phyloP scores from a whole-genome alignment of 2,888 invertebrate species.

The Monopis laevigella region DNA sequence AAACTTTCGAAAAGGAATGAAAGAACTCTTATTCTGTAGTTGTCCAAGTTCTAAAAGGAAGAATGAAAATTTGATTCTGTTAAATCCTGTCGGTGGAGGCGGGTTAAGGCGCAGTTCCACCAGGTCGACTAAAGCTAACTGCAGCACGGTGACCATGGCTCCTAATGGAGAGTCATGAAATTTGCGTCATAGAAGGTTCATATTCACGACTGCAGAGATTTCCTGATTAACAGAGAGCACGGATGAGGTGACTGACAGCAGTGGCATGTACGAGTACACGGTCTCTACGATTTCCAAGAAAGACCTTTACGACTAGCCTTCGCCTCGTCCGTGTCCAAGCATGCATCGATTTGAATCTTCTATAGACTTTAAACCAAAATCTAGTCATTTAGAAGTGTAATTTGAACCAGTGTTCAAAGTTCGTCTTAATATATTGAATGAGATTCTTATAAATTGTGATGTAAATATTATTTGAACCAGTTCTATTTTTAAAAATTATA shows the following conservation, averaged over 20 bases:
- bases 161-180: slow-evolving; percentile 62
- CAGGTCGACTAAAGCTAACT: slow-evolving; percentile 61
- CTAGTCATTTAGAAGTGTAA: too few species aligned
- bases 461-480: too few species aligned
- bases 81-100: slow-evolving; percentile 52
- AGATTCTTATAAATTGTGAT: too few species aligned
- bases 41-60: slow-evolving; percentile 43
- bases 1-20: slow-evolving; percentile 86
- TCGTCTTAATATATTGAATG: too few species aligned
- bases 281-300: slow-evolving; percentile 48
- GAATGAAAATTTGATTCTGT: slow-evolving; percentile 47
- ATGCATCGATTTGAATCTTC: too few species aligned
- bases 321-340: too few species aligned
- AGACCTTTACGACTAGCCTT: slow-evolving; percentile 49
- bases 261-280: slow-evolving; percentile 48
- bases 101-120: slow-evolving; percentile 57
- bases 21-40: slow-evolving; percentile 77
- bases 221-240: slow-evolving; percentile 64
- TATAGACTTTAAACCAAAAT: too few species aligned
- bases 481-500: too few species aligned
- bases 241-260: slow-evolving; percentile 56
- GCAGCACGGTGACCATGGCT: slow-evolving; percentile 62
- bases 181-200: slow-evolving; percentile 45
- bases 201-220: slow-evolving; percentile 49
- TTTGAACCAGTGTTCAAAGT: too few species aligned